Base-by-base conservation (phyloP, 2,113 vertebrate genomes). In the Haemorhous mexicanus region DNA sequence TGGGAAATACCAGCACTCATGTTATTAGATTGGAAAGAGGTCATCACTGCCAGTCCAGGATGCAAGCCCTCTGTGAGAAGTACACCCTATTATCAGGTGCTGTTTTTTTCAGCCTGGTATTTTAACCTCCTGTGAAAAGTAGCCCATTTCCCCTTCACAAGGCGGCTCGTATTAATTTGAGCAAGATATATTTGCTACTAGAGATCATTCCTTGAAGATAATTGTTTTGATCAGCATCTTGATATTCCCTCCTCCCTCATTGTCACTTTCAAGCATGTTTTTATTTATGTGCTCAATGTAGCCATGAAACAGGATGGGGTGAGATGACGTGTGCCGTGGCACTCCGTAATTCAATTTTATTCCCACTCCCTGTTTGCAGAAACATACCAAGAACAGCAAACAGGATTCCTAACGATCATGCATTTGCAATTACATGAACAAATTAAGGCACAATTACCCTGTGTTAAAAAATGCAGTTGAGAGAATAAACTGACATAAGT, bases 371-470 rank as follows among this genome's bases (percentile, higher is more conserved):
- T 93, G 69, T 97, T 97, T 96, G 94, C 94, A 90, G 58, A 95
- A 90, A 89, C 9, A 2, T 89, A 97, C 94, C 93, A 96, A 96
- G 95, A 96, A 89, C 96, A 95, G 96, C 94, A 97, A 98, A 97
- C 87, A 86, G 83, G 92, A 96, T 98, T 94, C 88, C 94, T 95
- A 95, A 96, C 39, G 61, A 98, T 96, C 92, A 89, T 91, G 76
- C 91, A 84, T 88, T 97, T 97, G 94, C 96, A 98, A 97, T 98
- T 98, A 97, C 81, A 87, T 58, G 87, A 95, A 95, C 93, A 97
- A 98, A 98, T 98, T 97, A 97, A 97, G 92, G 89, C 96, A 97
- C 95, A 96, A 96, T 97, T 96, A 97, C 94, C 93, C 91, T 85
- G 95, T 97, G 96, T 95, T 97, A 86, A 95, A 96, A 97, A 97